phyloP scores from a whole-genome alignment of 2,797 vertebrate species.

The Simalia tracyae region DNA sequence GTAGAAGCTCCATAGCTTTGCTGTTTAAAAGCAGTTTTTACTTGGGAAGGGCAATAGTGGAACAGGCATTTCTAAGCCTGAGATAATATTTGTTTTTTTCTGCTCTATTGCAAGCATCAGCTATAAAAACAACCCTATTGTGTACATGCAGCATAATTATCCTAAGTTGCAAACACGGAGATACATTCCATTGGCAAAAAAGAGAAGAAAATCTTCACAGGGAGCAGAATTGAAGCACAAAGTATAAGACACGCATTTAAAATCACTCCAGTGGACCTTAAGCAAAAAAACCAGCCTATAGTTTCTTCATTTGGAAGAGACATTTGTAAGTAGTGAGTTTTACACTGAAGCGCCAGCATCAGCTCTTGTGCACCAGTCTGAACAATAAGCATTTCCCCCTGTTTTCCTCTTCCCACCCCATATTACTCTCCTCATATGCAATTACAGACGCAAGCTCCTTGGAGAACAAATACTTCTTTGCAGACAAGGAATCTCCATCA shows the following conservation, averaged over 20 bases:
- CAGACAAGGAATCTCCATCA: background rate
- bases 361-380: background rate
- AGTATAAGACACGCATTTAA: background rate
- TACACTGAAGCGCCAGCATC: background rate
- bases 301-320: background rate
- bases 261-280: background rate
- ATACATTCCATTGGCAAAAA: background rate
- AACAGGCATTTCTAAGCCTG: background rate
- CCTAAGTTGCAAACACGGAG: background rate
- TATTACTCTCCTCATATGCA: background rate
- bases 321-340: background rate
- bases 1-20: background rate
- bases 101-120: background rate
- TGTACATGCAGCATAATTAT: background rate
- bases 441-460: background rate
- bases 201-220: background rate
- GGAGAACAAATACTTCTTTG: background rate
- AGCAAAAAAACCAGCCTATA: background rate
- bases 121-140: background rate
- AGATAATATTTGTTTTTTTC: background rate
- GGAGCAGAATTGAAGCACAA: background rate
- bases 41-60: background rate
- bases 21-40: background rate
- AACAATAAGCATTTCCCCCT: background rate
- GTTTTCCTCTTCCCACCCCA: background rate